Percentiles rank a stretch among this genome's conserved stretches.
Conservation (phyloP, 2,113 vertebrate genomes). For the Macrotis lagotis region DNA sequence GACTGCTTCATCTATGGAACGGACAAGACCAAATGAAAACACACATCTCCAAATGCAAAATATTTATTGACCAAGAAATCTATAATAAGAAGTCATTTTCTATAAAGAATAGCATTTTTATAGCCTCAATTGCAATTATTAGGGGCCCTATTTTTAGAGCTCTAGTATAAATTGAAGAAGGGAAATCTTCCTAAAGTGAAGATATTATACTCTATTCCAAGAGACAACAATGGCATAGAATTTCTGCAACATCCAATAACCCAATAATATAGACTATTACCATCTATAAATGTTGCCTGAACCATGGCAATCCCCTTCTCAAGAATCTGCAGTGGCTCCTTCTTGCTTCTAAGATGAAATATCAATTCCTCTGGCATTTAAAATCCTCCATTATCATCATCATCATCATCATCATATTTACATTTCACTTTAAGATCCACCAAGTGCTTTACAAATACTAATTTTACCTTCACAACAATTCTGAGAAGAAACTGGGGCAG, state of each 20-base stretch:
- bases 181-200: background rate
- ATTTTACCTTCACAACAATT: background rate
- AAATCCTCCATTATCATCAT: background rate
- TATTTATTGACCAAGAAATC: background rate
- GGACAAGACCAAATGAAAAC: slow-evolving; percentile 74
- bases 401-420: background rate
- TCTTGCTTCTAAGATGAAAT: background rate
- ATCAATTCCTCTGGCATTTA: background rate
- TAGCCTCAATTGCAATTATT: slow-evolving; percentile 47
- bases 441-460: background rate
- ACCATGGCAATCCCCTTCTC: background rate
- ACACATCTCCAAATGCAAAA: slow-evolving; percentile 28
- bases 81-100: slow-evolving; percentile 25
- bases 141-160: slow-evolving; percentile 33
- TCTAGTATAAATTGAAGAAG: background rate
- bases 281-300: background rate
- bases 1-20: slow-evolving; percentile 59
- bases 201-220: background rate
- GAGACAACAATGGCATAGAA: background rate
- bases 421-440: background rate
- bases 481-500: background rate
- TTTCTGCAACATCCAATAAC: background rate
- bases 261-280: too few species aligned
- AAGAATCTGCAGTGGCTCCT: background rate
- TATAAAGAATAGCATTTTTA: slow-evolving; percentile 25